These are phyloP conservation scores for Agriopis marginaria DNA, from an alignment of 2,888 invertebrate genomes.

Conservation along the genomic window DNA sequence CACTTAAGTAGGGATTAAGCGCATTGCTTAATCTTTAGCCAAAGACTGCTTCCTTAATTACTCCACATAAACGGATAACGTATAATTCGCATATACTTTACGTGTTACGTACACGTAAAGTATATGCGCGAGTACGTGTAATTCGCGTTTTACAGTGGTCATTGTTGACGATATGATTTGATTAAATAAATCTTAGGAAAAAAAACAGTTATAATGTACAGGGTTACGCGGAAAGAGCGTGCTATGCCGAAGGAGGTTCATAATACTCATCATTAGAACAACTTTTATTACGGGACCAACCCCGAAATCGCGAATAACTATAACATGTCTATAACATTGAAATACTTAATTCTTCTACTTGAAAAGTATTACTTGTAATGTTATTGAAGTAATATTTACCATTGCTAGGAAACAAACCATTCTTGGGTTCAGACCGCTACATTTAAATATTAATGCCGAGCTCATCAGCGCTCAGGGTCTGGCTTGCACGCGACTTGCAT, in stretches of 20 bases:
- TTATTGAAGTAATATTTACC: neutral
- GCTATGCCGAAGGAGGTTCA: too few relatives aligned
- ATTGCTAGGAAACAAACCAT: constrained; percentile 10
- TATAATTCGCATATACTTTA: too few relatives aligned
- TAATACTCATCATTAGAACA: too few relatives aligned
- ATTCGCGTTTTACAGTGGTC: constrained; percentile 5
- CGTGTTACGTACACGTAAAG: too few relatives aligned
- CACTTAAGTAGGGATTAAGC: constrained; percentile 54
- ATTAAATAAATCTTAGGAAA: too few relatives aligned
- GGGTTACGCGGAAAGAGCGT: too few relatives aligned
- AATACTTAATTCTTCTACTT: neutral
- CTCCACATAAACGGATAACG: neutral
- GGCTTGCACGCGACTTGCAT: constrained; percentile 32
- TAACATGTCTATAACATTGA: too few relatives aligned
- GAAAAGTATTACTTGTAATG: neutral
- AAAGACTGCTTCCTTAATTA: constrained; percentile 34
- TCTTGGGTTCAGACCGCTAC: constrained; percentile 16
- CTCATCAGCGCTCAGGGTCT: constrained; percentile 28
- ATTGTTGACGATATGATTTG: neutral
- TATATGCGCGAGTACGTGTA: too few relatives aligned
- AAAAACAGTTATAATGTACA: too few relatives aligned
- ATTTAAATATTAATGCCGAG: constrained; percentile 31
- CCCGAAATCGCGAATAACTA: too few relatives aligned
- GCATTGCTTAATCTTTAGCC: constrained; percentile 53
- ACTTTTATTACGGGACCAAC: too few relatives aligned